Base-by-base conservation (phyloP, 1,140 invertebrate genomes). In the Drosophila repleta region DNA sequence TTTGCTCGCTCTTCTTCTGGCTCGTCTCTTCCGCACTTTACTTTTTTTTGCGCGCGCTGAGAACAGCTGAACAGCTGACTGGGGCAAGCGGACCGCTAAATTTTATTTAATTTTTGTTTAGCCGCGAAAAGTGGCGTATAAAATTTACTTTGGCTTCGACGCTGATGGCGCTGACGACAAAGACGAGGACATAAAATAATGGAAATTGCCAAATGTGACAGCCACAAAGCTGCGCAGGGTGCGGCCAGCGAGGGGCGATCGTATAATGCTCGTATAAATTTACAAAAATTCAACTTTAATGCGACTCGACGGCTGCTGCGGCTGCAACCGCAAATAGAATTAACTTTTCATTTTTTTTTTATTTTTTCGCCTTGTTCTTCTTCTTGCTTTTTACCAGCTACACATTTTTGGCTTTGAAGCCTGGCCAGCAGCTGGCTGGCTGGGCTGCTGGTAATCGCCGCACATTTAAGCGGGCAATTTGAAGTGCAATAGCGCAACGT, bases 51-150 rank as follows among this genome's bases (percentile, higher is more conserved):
- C 11, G 43, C n/a, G n/a, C n/a, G n/a, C n/a, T n/a, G n/a, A n/a
- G n/a, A 35, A 11, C 49, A 0, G 13, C 15, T 37, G 70, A 29
- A 15, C 37, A 13, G 37, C 37, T 51, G 74, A 63, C 63, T 48
- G 56, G 49, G 45, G 61, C 73, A 85, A 74, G 81, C 80, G 81
- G 83, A 87, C 81, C 81, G 82, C 81, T 87, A 87, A 85, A 85
- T 85, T 85, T 87, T 85, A 87, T 85, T 85, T 85, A 85, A 85
- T 85, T 87, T 85, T 85, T 85, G 81, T 87, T 85, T 85, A 85
- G 81, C 81, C 84, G 82, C 78, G 84, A 87, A 87, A 87, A 88
- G 84, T 88, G 79, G 83, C 82, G 82, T 88, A 87, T 87, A 89
- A 88, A 88, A 88, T 87, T 89, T 87, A 79, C 83, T 87, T 87